Evolutionary conservation across 2,113 vertebrate species (phyloP).

Genomic region (Mionectes macconnelli): DNA sequence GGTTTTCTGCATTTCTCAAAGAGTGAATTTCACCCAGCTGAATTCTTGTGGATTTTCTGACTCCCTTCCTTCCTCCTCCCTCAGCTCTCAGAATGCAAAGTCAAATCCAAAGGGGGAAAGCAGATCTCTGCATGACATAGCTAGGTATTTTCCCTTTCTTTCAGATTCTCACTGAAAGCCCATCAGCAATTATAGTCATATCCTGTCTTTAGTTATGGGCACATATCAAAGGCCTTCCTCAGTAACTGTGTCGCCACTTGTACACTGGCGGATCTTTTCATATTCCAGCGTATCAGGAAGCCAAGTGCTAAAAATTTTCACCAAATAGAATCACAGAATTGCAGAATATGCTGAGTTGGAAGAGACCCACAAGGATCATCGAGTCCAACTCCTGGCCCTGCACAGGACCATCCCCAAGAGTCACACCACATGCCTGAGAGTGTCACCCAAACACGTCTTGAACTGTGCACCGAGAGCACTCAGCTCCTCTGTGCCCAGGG

Average conservation of each 20-base stretch:
- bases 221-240: neutral
- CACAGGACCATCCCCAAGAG: neutral
- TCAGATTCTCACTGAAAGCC: neutral
- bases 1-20: neutral
- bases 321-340: neutral
- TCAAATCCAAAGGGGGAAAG: neutral
- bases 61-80: neutral
- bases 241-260: neutral
- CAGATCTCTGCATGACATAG: neutral
- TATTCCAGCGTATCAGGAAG: neutral
- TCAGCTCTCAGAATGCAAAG: neutral
- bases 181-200: neutral
- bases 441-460: neutral
- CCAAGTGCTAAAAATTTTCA: neutral
- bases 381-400: neutral
- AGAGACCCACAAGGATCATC: neutral
- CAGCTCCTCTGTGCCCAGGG: neutral
- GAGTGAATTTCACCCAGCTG: neutral
- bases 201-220: neutral
- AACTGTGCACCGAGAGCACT: neutral
- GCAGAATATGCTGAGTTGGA: neutral
- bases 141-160: neutral
- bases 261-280: neutral
- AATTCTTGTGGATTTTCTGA: neutral
- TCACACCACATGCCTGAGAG: neutral